Evolutionary conservation across 2,113 vertebrate genomes (phyloP), one percentile per base, ranked within the genome.

Genomic region (Scomber scombrus): DNA sequence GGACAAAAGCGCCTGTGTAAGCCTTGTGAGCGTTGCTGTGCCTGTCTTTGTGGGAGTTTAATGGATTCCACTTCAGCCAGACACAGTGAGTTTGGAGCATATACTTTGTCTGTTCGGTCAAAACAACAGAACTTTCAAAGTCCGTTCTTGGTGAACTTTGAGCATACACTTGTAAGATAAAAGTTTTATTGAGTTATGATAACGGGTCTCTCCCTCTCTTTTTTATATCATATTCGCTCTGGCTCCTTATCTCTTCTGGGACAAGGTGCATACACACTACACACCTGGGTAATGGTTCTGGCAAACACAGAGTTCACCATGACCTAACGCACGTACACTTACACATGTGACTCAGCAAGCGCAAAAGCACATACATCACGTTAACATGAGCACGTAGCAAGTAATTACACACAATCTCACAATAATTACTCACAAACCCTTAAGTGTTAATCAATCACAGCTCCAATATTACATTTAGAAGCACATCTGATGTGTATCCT

Each of bases 71-170:
- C 62, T 67, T 68, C 58, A 61, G 57, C 55, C 64, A 63, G 14
- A 46, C 50, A 45, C 70, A 56, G n/a, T 56, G 46, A 63, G 55
- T 65, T 6, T 40, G 56, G 15, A 31, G 11, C 67, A 66, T 50
- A 65, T 14, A 43, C 45, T 60, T 60, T 26, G 26, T 57, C 45
- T 49, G 23, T 68, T 78, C 4, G 0, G 46, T 23, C 69, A 60
- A 81, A 81, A 86, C 84, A 71, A 60, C n/a, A 8, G 49, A 29
- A 34, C 64, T 84, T 31, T 49, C 87, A 88, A 80, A 88, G 86
- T 88, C 73, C 16, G 3, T n/a, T 75, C 83, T 64, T 75, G 23
- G n/a, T 89, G 88, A 81, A 89, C 91, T 89, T 90, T 93, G 85
- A 15, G 11, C 83, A 13, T 49, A 40, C 71, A 76, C 57, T 75